Evolutionary conservation across 2,113 vertebrate genomes (phyloP).

Genomic region (rabbit (Oryctolagus cuniculus)): DNA sequence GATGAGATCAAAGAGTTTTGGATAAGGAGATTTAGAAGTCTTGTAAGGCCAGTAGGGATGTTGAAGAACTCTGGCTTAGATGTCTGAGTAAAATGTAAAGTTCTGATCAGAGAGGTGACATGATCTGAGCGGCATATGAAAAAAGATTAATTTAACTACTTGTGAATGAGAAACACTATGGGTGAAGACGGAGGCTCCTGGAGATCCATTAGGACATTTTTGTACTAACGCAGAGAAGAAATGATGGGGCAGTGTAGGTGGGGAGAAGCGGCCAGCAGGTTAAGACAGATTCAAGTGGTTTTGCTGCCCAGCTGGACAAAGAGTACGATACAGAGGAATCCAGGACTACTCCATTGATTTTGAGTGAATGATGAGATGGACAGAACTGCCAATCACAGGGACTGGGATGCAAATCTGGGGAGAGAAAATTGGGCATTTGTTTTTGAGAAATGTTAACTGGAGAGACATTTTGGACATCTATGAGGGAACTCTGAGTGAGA

Average conservation of each 20-base stretch:
- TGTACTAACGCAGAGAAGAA: not conserved
- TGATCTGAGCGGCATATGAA: not conserved
- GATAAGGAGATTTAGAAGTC: not conserved
- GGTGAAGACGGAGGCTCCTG: not conserved
- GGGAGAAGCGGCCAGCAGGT: not conserved
- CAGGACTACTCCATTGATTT: not conserved
- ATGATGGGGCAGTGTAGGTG: not conserved
- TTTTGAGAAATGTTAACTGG: not conserved
- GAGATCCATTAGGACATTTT: no score
- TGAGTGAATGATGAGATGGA: not conserved
- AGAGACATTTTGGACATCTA: not conserved
- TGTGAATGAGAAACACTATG: not conserved
- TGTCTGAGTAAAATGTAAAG: not conserved
- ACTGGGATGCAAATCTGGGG: not conserved
- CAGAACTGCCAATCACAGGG: not conserved
- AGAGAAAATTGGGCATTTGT: not conserved
- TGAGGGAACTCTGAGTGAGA: not conserved
- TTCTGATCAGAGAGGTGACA: not conserved
- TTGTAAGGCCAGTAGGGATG: not conserved
- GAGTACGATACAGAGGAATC: not conserved
- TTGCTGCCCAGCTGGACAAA: not conserved
- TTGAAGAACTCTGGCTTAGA: not conserved
- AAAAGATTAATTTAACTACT: not conserved
- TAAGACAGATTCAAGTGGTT: not conserved
- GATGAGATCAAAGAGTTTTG: not conserved